phyloP scores from a whole-genome alignment of 2,113 vertebrate genomes.

The Ptychochromis oligacanthus region DNA sequence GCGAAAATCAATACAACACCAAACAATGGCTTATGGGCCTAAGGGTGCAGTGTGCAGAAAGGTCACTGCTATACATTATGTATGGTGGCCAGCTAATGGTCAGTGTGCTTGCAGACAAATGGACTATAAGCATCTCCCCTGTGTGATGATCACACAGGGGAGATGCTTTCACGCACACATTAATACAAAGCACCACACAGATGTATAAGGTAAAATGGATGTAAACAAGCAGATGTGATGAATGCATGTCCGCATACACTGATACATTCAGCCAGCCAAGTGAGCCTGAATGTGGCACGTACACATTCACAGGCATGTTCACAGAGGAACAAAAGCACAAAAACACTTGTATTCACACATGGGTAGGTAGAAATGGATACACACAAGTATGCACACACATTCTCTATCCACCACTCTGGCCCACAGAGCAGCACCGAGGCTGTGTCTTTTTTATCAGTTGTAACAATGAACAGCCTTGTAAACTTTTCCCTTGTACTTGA shows the following conservation, averaged over 20 bases:
- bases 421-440: not conserved
- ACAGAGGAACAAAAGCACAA: not conserved
- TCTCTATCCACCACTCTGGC: not conserved
- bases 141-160: conserved; percentile 57
- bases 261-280: not conserved
- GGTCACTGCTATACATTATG: conserved; percentile 80
- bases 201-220: conserved; percentile 22
- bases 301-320: not conserved
- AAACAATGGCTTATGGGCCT: conserved; percentile 79
- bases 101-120: conserved; percentile 74
- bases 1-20: conserved; percentile 79
- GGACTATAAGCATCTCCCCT: conserved; percentile 69
- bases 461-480: not conserved
- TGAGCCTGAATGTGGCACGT: not conserved
- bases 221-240: conserved; percentile 38
- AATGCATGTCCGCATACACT: not conserved
- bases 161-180: conserved; percentile 32
- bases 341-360: not conserved
- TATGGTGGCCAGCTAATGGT: conserved; percentile 78
- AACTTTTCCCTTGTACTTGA: not conserved
- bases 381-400: not conserved
- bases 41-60: conserved; percentile 75
- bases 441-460: not conserved
- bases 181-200: conserved; percentile 8
- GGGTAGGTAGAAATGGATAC: not conserved